Evolutionary conservation across 1,140 invertebrate genomes (phyloP), one percentile per base, ranked within the genome.

Genomic region (Bicyclus anynana): DNA sequence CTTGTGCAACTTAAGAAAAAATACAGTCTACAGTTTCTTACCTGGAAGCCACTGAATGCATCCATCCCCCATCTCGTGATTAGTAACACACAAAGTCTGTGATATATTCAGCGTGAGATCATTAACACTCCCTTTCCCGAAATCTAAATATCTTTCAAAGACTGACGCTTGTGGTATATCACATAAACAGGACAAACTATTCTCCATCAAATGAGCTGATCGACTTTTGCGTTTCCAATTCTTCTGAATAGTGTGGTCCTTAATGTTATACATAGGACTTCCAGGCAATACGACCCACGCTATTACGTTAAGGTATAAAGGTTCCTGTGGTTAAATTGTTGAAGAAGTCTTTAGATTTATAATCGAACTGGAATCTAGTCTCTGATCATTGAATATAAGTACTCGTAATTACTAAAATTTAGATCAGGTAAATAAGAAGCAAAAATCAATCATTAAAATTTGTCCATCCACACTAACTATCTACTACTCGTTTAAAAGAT

Each of bases 1-100:
- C n/a, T n/a, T n/a, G n/a, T n/a, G n/a, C n/a, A n/a, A n/a, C n/a
- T n/a, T n/a, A n/a, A n/a, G n/a, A n/a, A n/a, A n/a, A n/a, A n/a
- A n/a, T n/a, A n/a, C n/a, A n/a, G n/a, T n/a, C n/a, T n/a, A n/a
- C n/a, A n/a, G n/a, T 47, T 9, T 49, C 58, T 47, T 35, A 87
- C 85, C 85, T 77, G 76, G 70, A 35, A 83, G 51, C 85, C 85
- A 88, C n/a, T 79, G 74, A 17, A 88, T 77, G 47, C 69, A 84
- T 6, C 80, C 81, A 26, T 88, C 82, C 20, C 74, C 67, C 12
- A 65, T 57, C 49, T 74, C 69, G 52, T 87, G 84, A 64, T 88
- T 88, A 2, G 85, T 87, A 0, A 88, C 80, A 42, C 77, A 86
- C 20, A 88, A 37, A 5, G 80, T 86, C 57, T 88, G 79, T 5